phyloP scores from a whole-genome alignment of 2,113 vertebrate genomes.

The Fregata magnificens region DNA sequence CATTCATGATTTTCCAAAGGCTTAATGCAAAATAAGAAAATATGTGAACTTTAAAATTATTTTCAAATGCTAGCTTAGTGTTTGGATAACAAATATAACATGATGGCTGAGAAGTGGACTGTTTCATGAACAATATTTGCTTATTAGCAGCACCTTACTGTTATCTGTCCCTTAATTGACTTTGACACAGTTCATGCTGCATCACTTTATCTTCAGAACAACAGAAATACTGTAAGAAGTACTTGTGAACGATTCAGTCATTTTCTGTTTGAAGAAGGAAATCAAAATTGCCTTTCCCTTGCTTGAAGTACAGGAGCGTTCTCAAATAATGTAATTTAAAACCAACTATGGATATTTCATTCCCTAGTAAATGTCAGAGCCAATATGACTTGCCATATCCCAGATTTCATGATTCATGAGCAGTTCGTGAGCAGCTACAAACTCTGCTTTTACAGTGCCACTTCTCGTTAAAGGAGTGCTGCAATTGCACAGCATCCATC shows the following conservation, averaged over 20 bases:
- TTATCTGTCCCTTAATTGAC: neutral
- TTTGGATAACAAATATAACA: neutral
- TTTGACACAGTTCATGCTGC: neutral
- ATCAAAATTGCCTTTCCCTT: conserved; percentile 21
- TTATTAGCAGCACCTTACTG: neutral
- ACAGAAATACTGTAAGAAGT: neutral
- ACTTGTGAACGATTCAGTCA: neutral
- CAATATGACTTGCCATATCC: conserved; percentile 4
- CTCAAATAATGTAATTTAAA: conserved; percentile 35
- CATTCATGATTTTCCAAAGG: neutral
- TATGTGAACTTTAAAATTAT: neutral
- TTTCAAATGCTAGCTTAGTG: neutral
- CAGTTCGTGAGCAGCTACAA: conserved; percentile 4
- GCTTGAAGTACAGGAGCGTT: neutral
- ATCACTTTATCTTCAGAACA: neutral
- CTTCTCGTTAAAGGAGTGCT: neutral
- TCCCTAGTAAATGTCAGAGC: conserved; percentile 42
- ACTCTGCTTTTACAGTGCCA: neutral
- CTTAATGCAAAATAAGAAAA: neutral
- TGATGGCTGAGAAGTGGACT: neutral
- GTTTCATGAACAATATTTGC: neutral
- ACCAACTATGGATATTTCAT: conserved; percentile 12
- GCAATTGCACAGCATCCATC: neutral
- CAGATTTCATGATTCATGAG: conserved; percentile 40
- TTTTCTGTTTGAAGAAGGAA: conserved; percentile 21